Percentiles rank a stretch among this genome's conserved stretches.
Conservation (phyloP, 2,113 vertebrate genomes). For the Psittacula cyanocephala region DNA sequence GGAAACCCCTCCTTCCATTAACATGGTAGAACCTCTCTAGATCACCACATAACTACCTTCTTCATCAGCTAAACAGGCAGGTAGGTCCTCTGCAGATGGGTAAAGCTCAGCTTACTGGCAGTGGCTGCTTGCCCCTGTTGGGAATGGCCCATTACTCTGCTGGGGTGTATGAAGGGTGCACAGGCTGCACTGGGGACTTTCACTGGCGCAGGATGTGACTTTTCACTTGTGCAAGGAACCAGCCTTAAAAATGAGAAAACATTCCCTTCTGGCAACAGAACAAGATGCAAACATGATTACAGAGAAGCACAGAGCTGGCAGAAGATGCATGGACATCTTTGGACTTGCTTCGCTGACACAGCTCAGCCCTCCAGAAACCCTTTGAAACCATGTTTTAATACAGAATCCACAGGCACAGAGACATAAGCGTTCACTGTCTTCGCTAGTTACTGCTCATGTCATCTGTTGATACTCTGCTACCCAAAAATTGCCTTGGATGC, state of each 20-base stretch:
- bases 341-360: not conserved
- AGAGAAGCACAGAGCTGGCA: not conserved
- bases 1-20: not conserved
- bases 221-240: not conserved
- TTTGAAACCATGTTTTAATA: not conserved
- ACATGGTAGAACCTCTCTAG: not conserved
- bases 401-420: not conserved
- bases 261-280: not conserved
- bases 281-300: not conserved
- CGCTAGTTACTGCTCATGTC: not conserved
- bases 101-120: not conserved
- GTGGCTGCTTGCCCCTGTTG: not conserved
- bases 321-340: not conserved
- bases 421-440: not conserved
- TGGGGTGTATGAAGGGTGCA: accelerated
- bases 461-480: not conserved
- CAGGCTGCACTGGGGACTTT: not conserved
- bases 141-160: not conserved
- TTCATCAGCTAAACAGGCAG: not conserved
- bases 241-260: not conserved
- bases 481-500: not conserved
- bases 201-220: not conserved
- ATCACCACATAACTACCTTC: not conserved
- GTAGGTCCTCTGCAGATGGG: not conserved
- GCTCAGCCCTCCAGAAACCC: not conserved